phyloP scores from a whole-genome alignment of 2,797 vertebrate genomes.

The Dicrostonyx torquatus region DNA sequence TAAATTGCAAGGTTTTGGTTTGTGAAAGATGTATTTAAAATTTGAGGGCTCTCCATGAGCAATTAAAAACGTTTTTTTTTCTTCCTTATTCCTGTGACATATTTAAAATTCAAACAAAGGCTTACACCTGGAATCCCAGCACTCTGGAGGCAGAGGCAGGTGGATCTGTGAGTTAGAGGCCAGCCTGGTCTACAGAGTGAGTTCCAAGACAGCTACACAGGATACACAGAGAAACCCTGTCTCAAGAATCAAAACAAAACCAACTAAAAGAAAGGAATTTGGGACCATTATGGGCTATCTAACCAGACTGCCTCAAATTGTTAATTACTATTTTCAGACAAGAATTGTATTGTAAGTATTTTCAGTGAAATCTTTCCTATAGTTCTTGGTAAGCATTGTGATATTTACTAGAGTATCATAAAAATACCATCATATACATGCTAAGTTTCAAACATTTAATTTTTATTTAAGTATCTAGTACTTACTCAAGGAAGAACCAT shows the following conservation, averaged over 20 bases:
- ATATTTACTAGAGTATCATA: not conserved
- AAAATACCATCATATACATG: not conserved
- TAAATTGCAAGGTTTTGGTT: conserved; percentile 34
- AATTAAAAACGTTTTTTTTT: conserved; percentile 36
- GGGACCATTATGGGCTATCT: not conserved
- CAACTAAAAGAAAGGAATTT: not conserved
- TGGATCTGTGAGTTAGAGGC: not conserved
- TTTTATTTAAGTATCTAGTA: conserved; percentile 73
- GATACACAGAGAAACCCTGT: not conserved
- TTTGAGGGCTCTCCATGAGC: conserved; percentile 1
- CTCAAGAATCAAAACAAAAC: not conserved
- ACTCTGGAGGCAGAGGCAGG: not conserved
- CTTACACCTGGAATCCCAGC: not conserved
- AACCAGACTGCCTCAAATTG: not conserved
- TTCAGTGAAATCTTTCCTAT: conserved; percentile 6
- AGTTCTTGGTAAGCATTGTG: not conserved
- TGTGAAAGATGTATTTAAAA: conserved; percentile 31
- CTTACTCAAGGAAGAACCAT: conserved; percentile 98
- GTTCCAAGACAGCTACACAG: no score
- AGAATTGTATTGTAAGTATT: conserved; percentile 20
- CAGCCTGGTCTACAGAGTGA: not conserved
- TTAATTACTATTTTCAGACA: conserved; percentile 46
- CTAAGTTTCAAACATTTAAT: conserved; percentile 1
- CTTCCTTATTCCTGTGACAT: conserved; percentile 6
- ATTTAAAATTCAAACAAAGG: conserved; percentile 16